These are phyloP conservation scores for Pelodytes ibericus DNA, from an alignment of 2,797 vertebrate genomes.

Conservation along the genomic window DNA sequence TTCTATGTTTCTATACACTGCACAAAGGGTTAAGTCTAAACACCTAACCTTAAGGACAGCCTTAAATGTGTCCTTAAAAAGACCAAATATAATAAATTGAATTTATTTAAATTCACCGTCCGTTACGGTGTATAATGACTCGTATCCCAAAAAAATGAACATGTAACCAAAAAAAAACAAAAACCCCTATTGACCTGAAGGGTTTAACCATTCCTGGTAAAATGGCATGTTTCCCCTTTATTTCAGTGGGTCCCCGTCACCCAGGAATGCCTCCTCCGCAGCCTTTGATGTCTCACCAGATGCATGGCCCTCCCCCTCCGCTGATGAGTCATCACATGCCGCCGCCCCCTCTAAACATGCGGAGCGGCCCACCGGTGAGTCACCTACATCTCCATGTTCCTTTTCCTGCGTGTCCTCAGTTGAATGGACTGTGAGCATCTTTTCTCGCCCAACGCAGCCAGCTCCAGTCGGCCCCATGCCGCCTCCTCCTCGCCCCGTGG, in stretches of 20 bases:
- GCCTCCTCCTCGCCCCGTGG: conserved; percentile 61
- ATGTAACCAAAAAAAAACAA: too few relatives aligned
- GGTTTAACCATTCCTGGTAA: too few relatives aligned
- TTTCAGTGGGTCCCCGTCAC: conserved; percentile 75
- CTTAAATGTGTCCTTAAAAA: too few relatives aligned
- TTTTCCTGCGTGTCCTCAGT: neutral
- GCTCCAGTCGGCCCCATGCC: conserved; percentile 69
- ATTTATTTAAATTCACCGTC: too few relatives aligned
- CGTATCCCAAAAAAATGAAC: too few relatives aligned
- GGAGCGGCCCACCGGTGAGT: conserved; percentile 66
- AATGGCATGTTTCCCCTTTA: too few relatives aligned
- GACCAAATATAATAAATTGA: too few relatives aligned
- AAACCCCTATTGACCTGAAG: too few relatives aligned
- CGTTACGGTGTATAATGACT: too few relatives aligned
- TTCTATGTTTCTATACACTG: too few relatives aligned
- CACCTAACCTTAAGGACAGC: too few relatives aligned
- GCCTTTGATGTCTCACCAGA: conserved; percentile 79
- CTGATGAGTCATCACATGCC: conserved; percentile 83
- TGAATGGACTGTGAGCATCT: neutral
- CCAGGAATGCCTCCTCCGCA: conserved; percentile 82
- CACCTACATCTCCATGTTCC: neutral
- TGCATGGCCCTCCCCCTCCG: conserved; percentile 87
- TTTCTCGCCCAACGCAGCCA: conserved; percentile 60
- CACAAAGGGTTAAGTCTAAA: too few relatives aligned
- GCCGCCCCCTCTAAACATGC: conserved; percentile 69